A percentile compares a stretch with the other conserved stretches of the same genome.
Evolutionary conservation across 2,113 vertebrate species (phyloP).

Genomic region (Globicephala melas): DNA sequence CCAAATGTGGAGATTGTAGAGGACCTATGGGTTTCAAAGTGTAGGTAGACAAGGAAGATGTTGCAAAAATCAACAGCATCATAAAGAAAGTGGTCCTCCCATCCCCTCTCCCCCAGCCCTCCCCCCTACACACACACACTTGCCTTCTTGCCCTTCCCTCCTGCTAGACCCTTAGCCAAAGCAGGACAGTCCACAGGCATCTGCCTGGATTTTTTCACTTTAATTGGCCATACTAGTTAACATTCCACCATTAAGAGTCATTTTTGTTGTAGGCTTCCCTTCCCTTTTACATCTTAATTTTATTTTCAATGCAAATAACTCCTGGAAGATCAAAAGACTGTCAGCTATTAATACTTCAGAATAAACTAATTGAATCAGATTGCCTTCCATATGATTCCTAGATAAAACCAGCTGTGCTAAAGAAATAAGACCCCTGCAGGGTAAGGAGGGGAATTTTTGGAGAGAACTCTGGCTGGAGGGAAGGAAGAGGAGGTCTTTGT

Average conservation of each 20-base stretch:
- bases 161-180: background rate
- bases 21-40: background rate
- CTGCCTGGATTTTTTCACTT: background rate
- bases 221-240: background rate
- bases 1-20: background rate
- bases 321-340: background rate
- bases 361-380: background rate
- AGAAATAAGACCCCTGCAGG: background rate
- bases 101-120: fast-evolving
- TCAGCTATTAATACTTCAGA: conserved; percentile 15
- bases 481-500: background rate
- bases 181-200: background rate
- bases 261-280: background rate
- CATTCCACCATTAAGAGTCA: background rate
- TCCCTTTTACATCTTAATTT: background rate
- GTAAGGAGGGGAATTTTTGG: background rate
- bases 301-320: conserved; percentile 36
- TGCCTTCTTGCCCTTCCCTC: fast-evolving
- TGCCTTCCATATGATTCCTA: background rate
- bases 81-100: background rate
- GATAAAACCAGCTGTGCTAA: background rate
- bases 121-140: background rate
- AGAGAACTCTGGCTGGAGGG: background rate
- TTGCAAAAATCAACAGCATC: background rate
- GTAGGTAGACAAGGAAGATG: background rate